These are phyloP conservation scores for Oreonectes daqikongensis DNA, from an alignment of 2,797 vertebrate species.

Conservation along the genomic window DNA sequence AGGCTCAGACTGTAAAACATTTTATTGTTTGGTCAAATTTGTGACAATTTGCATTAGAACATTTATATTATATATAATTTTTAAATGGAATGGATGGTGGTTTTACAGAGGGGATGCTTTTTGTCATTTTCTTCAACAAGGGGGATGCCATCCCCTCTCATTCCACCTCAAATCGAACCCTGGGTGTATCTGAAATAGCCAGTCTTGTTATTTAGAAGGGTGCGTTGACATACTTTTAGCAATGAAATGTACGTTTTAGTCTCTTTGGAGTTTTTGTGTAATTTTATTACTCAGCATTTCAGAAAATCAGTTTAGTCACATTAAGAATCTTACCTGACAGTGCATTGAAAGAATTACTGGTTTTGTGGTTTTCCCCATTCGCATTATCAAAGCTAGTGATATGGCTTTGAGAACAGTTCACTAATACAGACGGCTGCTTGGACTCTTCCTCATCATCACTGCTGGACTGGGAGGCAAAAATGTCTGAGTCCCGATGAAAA, in stretches of 20 bases:
- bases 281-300: background rate
- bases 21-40: no score
- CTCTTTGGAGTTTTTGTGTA: background rate
- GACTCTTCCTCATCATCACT: conserved; percentile 72
- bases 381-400: conserved; percentile 56
- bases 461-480: conserved; percentile 75
- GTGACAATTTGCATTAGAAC: no score
- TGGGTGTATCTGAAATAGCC: background rate
- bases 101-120: no score
- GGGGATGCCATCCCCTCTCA: no score
- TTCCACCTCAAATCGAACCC: no score
- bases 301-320: background rate
- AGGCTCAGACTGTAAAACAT: no score
- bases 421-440: conserved; percentile 46
- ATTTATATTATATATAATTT: no score
- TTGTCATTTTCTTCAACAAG: no score
- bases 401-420: conserved; percentile 59
- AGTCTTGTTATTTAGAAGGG: background rate
- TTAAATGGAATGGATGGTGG: no score
- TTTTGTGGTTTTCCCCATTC: conserved; percentile 51
- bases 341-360: conserved; percentile 69
- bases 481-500: conserved; percentile 59
- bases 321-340: conserved; percentile 74
- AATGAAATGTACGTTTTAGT: background rate
- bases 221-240: background rate